Base-by-base conservation (phyloP, 2,113 vertebrate species). In the Leucopsar rothschildi region DNA sequence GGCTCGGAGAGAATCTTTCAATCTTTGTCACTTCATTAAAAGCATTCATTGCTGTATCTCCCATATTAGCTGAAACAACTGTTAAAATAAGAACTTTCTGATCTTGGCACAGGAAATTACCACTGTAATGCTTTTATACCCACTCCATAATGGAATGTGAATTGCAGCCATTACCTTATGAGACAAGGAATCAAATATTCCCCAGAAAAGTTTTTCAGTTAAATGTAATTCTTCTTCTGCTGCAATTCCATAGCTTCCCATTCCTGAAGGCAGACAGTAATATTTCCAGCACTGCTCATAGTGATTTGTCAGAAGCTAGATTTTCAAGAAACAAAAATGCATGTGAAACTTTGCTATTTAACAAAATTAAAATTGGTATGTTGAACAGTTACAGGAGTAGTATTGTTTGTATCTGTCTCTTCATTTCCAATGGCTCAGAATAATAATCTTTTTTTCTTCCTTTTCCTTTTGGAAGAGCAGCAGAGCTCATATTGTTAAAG, bases 181-280 rank as follows among this genome's bases (percentile, higher is more conserved):
- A 29, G 99, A 99, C 25, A 99, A 98, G 33, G 99, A 99, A 95
- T 99, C 99, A 96, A 99, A 99, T 88, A 99, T 99, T 71, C 99
- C 99, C 99, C 99, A 99, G 98, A 99, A 99, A 95, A 99, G 99
- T 95, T 99, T 99, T 97, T 99, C 99, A 24, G 99, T 99, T 97
- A 99, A 98, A 78, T 99, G 99, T 11, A 99, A 96, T 87, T 99
- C 99, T 76, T 99, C 99, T 82, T 99, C 99, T 40, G 99, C 98
- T 9, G 99, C 99, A 70, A 99, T 98, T 65, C 99, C 99, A 23
- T 98, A 99, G 97, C 98, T 98, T 47, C 99, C 99, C 98, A 99
- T 99, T 82, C 99, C 99, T 4, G 98, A 99, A 14, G 99, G 99
- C 69, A 99, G 98, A 94, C 99, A 99, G 97, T 99, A 99, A 85